Evolutionary conservation across 1,140 invertebrate genomes (phyloP).

Genomic region (Hycleus cichorii): DNA sequence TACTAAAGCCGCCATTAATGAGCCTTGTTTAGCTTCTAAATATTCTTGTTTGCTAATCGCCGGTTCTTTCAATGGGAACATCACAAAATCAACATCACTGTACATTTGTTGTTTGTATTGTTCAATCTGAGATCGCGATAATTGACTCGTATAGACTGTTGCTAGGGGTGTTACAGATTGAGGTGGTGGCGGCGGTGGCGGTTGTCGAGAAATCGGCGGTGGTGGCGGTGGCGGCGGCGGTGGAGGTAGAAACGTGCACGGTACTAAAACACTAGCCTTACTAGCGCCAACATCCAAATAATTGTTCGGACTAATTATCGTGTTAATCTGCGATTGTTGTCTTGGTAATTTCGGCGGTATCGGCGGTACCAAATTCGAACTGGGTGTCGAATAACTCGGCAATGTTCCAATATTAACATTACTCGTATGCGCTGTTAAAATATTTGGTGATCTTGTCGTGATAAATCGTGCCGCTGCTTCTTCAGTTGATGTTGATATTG

Average conservation of each 20-base stretch:
- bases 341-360: slow-evolving; percentile 44
- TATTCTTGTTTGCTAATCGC: slow-evolving; percentile 84
- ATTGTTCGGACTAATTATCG: slow-evolving; percentile 57
- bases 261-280: slow-evolving; percentile 51
- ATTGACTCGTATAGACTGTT: slow-evolving; percentile 57
- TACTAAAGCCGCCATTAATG: slow-evolving; percentile 53
- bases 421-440: slow-evolving; percentile 58
- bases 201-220: slow-evolving; percentile 43
- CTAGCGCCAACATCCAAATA: slow-evolving; percentile 60
- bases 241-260: slow-evolving; percentile 49
- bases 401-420: slow-evolving; percentile 44
- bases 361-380: slow-evolving; percentile 44
- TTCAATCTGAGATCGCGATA: slow-evolving; percentile 70
- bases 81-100: slow-evolving; percentile 83
- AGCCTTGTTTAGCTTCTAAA: slow-evolving; percentile 74
- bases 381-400: slow-evolving; percentile 47
- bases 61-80: slow-evolving; percentile 82
- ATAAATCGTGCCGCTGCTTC: slow-evolving; percentile 59
- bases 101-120: slow-evolving; percentile 81
- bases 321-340: slow-evolving; percentile 43
- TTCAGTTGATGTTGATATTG: slow-evolving; percentile 39
- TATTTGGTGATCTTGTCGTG: slow-evolving; percentile 58
- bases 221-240: slow-evolving; percentile 41
- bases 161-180: slow-evolving; percentile 35
- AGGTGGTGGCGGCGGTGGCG: slow-evolving; percentile 47